Conservation (phyloP, 2,113 vertebrate genomes). For the Pelecanus crispus region DNA sequence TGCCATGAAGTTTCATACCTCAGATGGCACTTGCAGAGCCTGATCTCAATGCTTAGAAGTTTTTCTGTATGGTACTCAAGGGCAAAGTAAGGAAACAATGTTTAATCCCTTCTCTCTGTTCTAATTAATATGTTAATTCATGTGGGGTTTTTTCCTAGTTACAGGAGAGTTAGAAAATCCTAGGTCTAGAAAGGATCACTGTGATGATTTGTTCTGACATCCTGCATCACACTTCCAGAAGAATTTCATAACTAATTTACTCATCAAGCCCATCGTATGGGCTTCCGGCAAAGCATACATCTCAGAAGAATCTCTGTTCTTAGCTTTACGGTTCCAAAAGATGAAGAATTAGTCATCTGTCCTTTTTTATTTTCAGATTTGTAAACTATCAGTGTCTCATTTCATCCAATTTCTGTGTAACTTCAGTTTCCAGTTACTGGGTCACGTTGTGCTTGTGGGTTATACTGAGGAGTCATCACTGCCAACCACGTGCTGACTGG, state of each 20-base stretch:
- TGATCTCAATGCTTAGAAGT: neutral
- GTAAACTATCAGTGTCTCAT: neutral
- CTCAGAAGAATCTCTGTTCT: neutral
- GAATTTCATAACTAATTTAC: neutral
- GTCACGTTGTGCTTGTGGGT: neutral
- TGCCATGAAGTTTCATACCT: neutral
- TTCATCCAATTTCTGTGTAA: neutral
- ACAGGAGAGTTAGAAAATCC: neutral
- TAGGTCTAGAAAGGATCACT: neutral
- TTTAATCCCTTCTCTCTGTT: neutral
- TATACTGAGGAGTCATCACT: neutral
- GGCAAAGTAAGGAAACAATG: neutral
- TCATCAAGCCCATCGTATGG: neutral
- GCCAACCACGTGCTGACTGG: neutral
- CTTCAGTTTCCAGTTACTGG: neutral
- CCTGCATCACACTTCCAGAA: neutral
- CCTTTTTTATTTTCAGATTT: neutral
- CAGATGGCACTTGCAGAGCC: neutral
- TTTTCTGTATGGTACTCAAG: fast-evolving
- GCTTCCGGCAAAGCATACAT: neutral
- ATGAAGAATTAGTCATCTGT: neutral
- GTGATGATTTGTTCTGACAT: neutral
- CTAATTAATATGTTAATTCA: neutral
- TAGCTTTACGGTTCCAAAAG: neutral
- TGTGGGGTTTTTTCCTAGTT: neutral